Conservation (phyloP, 2,797 vertebrate genomes). For the Uromys caudimaculatus region DNA sequence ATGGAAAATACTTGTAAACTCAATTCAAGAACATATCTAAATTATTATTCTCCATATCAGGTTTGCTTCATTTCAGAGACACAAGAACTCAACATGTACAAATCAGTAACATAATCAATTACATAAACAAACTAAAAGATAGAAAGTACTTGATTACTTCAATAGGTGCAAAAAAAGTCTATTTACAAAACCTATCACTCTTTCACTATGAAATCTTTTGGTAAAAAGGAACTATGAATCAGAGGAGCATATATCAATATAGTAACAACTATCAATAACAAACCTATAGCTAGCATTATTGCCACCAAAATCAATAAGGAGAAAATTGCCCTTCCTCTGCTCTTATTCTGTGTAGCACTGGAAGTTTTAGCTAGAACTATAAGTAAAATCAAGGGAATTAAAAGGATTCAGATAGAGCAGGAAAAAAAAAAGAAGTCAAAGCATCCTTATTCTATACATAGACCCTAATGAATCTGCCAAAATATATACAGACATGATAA, state of each 20-base stretch:
- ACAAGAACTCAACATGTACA: background rate
- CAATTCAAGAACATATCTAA: background rate
- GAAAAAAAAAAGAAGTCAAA: background rate
- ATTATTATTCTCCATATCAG: background rate
- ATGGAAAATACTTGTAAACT: background rate
- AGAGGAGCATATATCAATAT: background rate
- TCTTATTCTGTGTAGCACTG: background rate
- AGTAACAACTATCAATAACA: background rate
- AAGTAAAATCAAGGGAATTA: background rate
- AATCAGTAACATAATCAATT: background rate
- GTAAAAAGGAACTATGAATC: background rate
- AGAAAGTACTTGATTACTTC: background rate
- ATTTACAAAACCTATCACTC: background rate
- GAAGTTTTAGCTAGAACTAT: background rate
- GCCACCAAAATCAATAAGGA: background rate
- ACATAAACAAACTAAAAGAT: background rate
- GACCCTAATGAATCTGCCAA: background rate
- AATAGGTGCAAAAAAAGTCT: background rate
- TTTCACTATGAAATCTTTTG: background rate
- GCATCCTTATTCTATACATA: background rate
- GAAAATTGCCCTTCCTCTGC: background rate
- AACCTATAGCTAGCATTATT: background rate
- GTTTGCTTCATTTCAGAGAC: background rate
- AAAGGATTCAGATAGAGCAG: background rate
- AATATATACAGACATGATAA: background rate